Percentiles rank a stretch among this genome's conserved stretches.
Conservation (phyloP, 2,113 vertebrate genomes). For the Cyanoliseus patagonus region DNA sequence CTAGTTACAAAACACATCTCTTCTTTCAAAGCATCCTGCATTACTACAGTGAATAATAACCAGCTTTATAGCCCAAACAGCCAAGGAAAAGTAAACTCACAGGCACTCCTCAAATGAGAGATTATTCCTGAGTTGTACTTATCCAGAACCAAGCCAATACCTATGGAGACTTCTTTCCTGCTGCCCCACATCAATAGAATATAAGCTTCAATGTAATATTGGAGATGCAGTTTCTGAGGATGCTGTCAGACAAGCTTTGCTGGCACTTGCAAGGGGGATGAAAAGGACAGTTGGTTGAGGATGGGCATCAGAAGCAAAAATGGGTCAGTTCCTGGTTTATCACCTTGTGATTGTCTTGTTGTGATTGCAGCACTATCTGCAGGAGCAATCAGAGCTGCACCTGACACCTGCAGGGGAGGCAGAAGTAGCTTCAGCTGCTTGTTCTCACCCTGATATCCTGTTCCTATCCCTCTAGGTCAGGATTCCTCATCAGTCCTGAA, state of each 20-base stretch:
- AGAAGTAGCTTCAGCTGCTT: conserved; percentile 10
- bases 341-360: background rate
- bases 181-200: background rate
- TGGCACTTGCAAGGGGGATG: background rate
- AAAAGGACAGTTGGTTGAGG: background rate
- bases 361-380: background rate
- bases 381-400: background rate
- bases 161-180: background rate
- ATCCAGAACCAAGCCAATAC: background rate
- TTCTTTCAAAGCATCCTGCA: conserved; percentile 7
- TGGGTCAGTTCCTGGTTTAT: background rate
- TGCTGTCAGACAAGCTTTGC: background rate
- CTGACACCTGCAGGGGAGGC: background rate
- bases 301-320: background rate
- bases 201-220: background rate
- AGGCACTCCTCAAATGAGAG: background rate
- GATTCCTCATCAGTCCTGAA: background rate
- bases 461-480: background rate
- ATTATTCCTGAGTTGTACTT: background rate
- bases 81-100: background rate
- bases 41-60: background rate
- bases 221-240: background rate
- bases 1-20: background rate
- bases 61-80: background rate
- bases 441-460: background rate